Evolutionary conservation across 1,140 invertebrate species (phyloP), one percentile per base, ranked within the genome.

Genomic region (Melitaea cinxia): DNA sequence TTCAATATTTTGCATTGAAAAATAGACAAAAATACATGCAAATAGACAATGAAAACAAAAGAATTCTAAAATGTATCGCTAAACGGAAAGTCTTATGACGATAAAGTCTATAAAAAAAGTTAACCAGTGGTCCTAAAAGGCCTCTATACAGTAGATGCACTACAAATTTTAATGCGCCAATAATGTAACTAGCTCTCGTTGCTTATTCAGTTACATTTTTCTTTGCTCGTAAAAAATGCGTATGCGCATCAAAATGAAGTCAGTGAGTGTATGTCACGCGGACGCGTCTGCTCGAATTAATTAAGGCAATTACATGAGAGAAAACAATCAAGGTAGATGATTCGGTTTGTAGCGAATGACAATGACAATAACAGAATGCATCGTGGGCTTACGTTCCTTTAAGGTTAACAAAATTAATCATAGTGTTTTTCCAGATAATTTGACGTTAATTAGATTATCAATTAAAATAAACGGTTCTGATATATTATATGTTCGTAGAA

Each of bases 291-390:
- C 84, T 79, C 68, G 83, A 83, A 82, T 85, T 90, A 90, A 90
- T 90, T 83, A 81, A 75, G 63, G 75, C 68, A 87, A 88, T 86
- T 88, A 86, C 72, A 71, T 62, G 75, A 70, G 76, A 86, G 82
- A 90, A 86, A 88, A 89, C 80, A 87, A 87, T 89, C 78, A 72
- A 69, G 75, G 55, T 76, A 82, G 74, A 78, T 77, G 82, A 85
- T 83, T 78, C 60, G 65, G 61, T 75, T 56, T 62, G 70, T 72
- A 75, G 75, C 75, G 72, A 75, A n/a, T n/a, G n/a, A n/a, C n/a
- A n/a, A n/a, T n/a, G n/a, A n/a, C n/a, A n/a, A n/a, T n/a, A 75
- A 82, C 55, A 77, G 72, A 76, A 80, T 78, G 73, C 66, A 72
- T 70, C 77, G 72, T 58, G 49, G 42, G 47, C 47, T 60, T 37